phyloP scores from a whole-genome alignment of 2,888 invertebrate genomes.

The Alloscopus bannaensis region DNA sequence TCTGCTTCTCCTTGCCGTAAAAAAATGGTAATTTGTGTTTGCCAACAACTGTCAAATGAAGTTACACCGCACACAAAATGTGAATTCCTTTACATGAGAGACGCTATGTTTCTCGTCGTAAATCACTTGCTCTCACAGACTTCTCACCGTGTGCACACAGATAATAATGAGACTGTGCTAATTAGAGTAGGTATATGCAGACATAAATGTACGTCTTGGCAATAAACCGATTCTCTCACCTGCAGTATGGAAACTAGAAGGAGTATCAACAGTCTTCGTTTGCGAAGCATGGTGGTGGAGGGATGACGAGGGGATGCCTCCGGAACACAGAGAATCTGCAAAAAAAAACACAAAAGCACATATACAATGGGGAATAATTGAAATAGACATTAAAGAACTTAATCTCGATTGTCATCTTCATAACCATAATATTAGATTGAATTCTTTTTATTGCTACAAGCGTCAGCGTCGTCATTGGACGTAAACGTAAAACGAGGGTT shows the following conservation, averaged over 20 bases:
- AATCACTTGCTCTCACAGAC: conserved; percentile 14
- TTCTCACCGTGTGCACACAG: conserved; percentile 10
- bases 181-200: conserved; percentile 15
- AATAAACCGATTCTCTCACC: conserved; percentile 35
- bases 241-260: conserved; percentile 39
- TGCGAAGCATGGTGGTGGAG: conserved; percentile 44
- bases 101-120: conserved; percentile 37
- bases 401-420: background rate
- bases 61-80: too few relatives aligned
- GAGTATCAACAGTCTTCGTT: conserved; percentile 38
- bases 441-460: background rate
- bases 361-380: background rate
- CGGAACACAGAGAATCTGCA: conserved; percentile 51
- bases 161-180: conserved; percentile 26
- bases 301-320: conserved; percentile 45
- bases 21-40: too few relatives aligned
- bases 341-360: conserved; percentile 9
- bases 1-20: background rate
- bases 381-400: background rate
- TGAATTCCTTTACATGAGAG: too few relatives aligned
- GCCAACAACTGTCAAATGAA: too few relatives aligned
- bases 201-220: background rate
- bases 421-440: background rate
- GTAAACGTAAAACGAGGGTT: too few relatives aligned
- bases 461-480: too few relatives aligned